A percentile compares a stretch with the other conserved stretches of the same genome.
phyloP scores from a whole-genome alignment of 2,888 invertebrate genomes.

The Piscicola geometra region DNA sequence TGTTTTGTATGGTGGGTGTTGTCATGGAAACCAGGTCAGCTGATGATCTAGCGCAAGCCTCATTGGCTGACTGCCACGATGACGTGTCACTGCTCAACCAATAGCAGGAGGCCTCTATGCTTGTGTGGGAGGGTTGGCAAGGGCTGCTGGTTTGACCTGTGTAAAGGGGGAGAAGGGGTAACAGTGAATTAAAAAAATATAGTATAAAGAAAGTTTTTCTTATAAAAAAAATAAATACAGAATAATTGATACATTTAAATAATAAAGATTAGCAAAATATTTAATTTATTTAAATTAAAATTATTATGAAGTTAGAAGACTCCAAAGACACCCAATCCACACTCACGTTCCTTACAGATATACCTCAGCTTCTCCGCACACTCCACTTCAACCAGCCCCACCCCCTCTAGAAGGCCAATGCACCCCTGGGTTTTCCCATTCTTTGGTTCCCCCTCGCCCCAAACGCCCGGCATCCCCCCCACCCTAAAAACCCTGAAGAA shows the following conservation, averaged over 20 bases:
- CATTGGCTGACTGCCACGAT: conserved; percentile 9
- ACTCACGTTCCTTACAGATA: neutral
- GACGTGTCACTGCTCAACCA: neutral
- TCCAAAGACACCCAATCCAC: neutral
- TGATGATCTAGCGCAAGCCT: neutral
- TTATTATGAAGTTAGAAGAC: neutral
- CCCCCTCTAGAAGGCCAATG: neutral
- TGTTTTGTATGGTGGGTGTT: neutral
- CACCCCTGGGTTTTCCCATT: neutral
- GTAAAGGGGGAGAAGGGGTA: neutral
- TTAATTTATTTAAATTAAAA: neutral
- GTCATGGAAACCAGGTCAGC: conserved; percentile 11
- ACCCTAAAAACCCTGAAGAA: conserved; percentile 16
- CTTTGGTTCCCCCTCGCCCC: neutral
- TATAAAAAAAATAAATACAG: neutral
- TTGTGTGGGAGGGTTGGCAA: neutral
- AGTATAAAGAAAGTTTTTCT: neutral
- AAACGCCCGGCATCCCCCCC: conserved; percentile 16
- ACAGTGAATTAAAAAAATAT: neutral
- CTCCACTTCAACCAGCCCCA: neutral
- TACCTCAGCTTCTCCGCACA: neutral
- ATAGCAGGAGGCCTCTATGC: conserved; percentile 10
- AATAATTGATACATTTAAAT: no score
- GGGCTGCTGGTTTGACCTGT: neutral
- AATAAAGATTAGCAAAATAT: no score